A percentile compares a stretch with the other conserved stretches of the same genome.
phyloP scores from a whole-genome alignment of 1,140 invertebrate species.

The Rhopalosiphum maidis region DNA sequence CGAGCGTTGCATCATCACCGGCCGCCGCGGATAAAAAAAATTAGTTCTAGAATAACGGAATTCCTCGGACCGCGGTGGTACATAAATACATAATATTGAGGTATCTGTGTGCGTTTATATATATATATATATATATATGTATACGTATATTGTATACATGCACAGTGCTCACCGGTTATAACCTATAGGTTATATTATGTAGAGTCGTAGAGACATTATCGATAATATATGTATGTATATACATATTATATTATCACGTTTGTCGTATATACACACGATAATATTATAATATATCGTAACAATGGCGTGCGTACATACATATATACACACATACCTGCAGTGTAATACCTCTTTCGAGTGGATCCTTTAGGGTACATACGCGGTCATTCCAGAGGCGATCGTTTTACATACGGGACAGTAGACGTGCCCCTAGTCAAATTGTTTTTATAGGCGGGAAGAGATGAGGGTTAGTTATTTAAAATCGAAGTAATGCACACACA shows the following conservation, averaged over 20 bases:
- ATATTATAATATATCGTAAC: neutral
- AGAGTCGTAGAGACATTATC: neutral
- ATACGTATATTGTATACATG: too few species aligned
- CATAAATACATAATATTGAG: neutral
- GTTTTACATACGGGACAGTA: neutral
- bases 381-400: neutral
- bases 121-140: too few species aligned
- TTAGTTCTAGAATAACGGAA: slow-evolving; percentile 30
- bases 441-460: neutral
- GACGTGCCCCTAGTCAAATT: neutral
- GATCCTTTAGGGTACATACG: neutral
- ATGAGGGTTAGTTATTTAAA: neutral
- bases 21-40: slow-evolving; percentile 10
- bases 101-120: neutral
- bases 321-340: neutral
- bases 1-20: slow-evolving; percentile 14
- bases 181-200: neutral
- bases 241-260: neutral
- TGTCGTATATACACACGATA: neutral
- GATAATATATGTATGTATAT: neutral
- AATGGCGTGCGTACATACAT: neutral
- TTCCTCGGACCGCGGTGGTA: neutral
- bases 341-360: neutral
- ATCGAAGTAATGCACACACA: neutral
- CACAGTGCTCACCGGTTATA: neutral